phyloP scores from a whole-genome alignment of 2,797 vertebrate species.

The Otolemur crassicaudatus region DNA sequence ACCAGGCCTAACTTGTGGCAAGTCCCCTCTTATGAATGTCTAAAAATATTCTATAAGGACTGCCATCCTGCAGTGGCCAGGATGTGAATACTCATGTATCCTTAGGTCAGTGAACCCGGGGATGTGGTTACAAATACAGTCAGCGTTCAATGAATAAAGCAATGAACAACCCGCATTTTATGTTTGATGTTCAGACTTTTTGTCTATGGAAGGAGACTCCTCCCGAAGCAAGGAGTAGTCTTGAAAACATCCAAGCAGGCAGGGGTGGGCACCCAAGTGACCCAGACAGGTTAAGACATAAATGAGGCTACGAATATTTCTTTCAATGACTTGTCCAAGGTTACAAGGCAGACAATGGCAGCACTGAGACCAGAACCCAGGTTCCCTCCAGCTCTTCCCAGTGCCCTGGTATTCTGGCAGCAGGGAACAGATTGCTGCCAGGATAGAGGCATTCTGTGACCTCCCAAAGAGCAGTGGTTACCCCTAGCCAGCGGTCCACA shows the following conservation, averaged over 20 bases:
- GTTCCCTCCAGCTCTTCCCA: neutral
- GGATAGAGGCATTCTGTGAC: neutral
- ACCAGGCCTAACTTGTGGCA: neutral
- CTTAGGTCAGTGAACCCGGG: neutral
- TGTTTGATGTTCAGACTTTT: neutral
- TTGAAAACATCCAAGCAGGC: neutral
- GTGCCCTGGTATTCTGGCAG: neutral
- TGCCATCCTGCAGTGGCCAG: neutral
- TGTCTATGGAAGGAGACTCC: neutral
- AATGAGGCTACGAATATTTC: neutral
- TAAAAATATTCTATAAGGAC: neutral
- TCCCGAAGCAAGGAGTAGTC: neutral
- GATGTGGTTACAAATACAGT: neutral
- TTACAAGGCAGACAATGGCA: neutral
- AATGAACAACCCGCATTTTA: neutral
- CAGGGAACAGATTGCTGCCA: neutral
- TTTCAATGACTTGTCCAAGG: neutral
- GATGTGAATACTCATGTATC: neutral
- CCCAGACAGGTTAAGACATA: neutral
- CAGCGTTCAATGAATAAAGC: neutral
- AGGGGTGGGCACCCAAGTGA: neutral
- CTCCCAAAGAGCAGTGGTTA: neutral
- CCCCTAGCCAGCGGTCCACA: neutral
- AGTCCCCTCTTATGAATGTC: neutral
- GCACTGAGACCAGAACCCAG: neutral